Evolutionary conservation across 2,113 vertebrate species (phyloP).

Genomic region (Odontesthes bonariensis): DNA sequence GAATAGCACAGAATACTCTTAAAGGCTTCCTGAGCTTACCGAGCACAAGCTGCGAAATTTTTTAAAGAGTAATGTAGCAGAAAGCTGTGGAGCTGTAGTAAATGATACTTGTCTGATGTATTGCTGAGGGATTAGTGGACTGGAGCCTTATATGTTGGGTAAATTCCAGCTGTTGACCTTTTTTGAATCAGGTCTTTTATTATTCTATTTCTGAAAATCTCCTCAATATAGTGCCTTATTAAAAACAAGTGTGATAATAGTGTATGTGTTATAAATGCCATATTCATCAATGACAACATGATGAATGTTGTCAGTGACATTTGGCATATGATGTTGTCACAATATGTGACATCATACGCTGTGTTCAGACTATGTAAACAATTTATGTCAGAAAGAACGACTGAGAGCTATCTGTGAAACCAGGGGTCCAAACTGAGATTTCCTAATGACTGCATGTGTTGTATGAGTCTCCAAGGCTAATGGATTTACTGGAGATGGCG

Average conservation of each 20-base stretch:
- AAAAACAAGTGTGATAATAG: slow-evolving; percentile 34
- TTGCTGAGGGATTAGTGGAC: slow-evolving; percentile 43
- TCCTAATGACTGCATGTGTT: slow-evolving; percentile 42
- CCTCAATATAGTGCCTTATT: slow-evolving; percentile 7
- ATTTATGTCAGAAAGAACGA: slow-evolving; percentile 18
- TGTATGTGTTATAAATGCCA: slow-evolving; percentile 31
- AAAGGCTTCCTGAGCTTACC: slow-evolving; percentile 22
- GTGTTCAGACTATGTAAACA: slow-evolving; percentile 48
- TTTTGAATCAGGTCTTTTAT: slow-evolving; percentile 29
- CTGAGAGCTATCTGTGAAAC: slow-evolving; percentile 44
- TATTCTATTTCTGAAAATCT: slow-evolving; percentile 31
- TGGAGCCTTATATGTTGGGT: slow-evolving; percentile 21
- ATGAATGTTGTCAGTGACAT: neutral
- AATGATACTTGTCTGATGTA: slow-evolving; percentile 55
- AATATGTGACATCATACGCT: neutral
- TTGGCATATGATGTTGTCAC: neutral
- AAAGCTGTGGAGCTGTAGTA: slow-evolving; percentile 38
- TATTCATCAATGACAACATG: slow-evolving; percentile 42
- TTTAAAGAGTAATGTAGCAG: slow-evolving; percentile 53
- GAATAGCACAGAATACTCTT: slow-evolving; percentile 16
- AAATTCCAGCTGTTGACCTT: slow-evolving; percentile 61
- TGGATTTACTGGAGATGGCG: slow-evolving; percentile 85
- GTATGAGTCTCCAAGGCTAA: slow-evolving; percentile 79
- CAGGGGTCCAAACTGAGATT: slow-evolving; percentile 49
- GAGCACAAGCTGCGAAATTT: slow-evolving; percentile 25